Evolutionary conservation across 1,140 invertebrate genomes (phyloP).

Genomic region (Maconellicoccus hirsutus): DNA sequence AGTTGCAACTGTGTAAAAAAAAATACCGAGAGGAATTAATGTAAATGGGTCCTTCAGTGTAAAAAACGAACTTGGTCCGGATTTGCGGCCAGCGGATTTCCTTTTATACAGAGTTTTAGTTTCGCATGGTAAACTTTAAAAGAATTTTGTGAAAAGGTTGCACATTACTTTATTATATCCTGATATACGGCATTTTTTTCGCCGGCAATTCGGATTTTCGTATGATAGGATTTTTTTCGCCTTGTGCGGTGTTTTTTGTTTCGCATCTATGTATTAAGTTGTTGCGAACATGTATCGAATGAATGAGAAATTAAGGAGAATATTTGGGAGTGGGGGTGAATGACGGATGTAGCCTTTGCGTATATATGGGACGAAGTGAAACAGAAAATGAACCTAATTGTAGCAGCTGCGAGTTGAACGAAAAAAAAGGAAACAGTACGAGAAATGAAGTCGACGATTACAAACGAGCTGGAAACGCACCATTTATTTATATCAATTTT

Average conservation of each 20-base stretch:
- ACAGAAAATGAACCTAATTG: too few species aligned
- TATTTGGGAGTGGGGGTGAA: too few species aligned
- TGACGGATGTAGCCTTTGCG: too few species aligned
- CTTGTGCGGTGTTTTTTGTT: too few species aligned
- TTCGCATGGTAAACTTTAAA: neutral
- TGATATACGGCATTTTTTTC: neutral
- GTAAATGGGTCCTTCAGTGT: neutral
- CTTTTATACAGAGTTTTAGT: conserved; percentile 4
- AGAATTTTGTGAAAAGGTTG: neutral
- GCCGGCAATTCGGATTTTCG: neutral
- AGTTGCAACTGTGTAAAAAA: neutral
- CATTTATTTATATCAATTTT: neutral
- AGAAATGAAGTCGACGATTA: neutral
- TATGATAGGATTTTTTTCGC: neutral
- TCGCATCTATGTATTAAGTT: too few species aligned
- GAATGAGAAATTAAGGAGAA: too few species aligned
- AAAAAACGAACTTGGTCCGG: neutral
- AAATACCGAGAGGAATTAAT: conserved; percentile 2
- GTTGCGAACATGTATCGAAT: too few species aligned
- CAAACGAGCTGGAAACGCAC: neutral
- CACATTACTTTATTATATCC: conserved; percentile 5
- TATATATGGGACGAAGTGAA: too few species aligned
- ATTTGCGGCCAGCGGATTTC: conserved; percentile 2
- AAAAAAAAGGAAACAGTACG: neutral
- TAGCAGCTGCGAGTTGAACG: too few species aligned